Evolutionary conservation across 2,113 vertebrate genomes (phyloP).

Genomic region (Crotalus horridus): DNA sequence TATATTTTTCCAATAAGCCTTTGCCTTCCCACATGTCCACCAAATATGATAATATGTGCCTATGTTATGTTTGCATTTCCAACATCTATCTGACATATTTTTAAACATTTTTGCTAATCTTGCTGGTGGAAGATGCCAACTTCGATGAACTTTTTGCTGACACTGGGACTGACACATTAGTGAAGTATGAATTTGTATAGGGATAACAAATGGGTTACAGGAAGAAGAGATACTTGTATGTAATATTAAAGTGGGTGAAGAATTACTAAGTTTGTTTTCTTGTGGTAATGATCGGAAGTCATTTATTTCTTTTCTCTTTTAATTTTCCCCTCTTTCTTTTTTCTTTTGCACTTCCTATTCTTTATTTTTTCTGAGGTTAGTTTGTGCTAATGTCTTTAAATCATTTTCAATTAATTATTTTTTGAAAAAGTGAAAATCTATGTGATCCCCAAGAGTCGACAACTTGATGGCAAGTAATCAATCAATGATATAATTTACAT

Average conservation of each 20-base stretch:
- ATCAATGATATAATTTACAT: background rate
- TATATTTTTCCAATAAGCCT: too few relatives aligned
- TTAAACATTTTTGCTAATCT: too few relatives aligned
- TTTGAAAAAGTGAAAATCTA: background rate
- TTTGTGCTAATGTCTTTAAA: background rate
- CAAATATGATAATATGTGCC: too few relatives aligned
- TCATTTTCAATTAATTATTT: background rate
- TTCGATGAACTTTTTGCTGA: background rate
- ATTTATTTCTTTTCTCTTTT: background rate
- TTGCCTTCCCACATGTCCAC: too few relatives aligned
- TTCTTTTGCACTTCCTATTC: background rate
- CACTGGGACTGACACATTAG: background rate
- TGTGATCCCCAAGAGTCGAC: background rate
- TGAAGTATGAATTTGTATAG: background rate
- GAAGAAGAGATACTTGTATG: background rate
- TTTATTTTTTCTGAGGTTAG: background rate
- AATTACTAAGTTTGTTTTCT: background rate
- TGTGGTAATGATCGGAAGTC: background rate
- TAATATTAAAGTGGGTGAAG: background rate
- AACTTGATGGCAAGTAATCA: background rate
- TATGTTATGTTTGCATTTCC: too few relatives aligned
- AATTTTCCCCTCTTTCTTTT: background rate
- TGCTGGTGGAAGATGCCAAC: too few relatives aligned
- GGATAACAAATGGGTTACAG: background rate
- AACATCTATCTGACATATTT: too few relatives aligned